Evolutionary conservation across 2,797 vertebrate species (phyloP), one percentile per base, ranked within the genome.

Genomic region (Adelosebastes latens): DNA sequence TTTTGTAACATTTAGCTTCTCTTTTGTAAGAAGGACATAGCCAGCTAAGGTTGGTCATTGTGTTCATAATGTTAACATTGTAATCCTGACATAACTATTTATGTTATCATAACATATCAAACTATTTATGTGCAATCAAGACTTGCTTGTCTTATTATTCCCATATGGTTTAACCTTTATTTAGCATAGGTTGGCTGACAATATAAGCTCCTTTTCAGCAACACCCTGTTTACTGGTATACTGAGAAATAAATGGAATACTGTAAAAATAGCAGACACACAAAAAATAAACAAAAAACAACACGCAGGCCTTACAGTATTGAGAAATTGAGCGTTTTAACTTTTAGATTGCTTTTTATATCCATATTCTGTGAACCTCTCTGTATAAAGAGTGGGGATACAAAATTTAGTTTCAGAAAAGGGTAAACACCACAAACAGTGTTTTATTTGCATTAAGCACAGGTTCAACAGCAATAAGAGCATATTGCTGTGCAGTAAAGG

Each of bases 391-490:
- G 46, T 20, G 46, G 46, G 46, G 18, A 20, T n/a, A 52, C 14
- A n/a, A n/a, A n/a, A 52, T 52, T 52, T 52, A 9, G 18, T 52
- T 52, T 52, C 6, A 49, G 46, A 49, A 49, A 7, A 49, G 18
- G 2, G 18, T 49, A 49, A 49, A 49, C 46, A 49, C 46, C 46
- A 49, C 46, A 49, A 49, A 20, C 7, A 18, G 16, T 52, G 8
- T 52, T 52, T n/a, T 9, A n/a, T 52, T 52, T 52, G 18, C 46
- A 52, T 52, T 20, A 52, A 52, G 0, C 49, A 52, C 49, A 52
- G 49, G 0, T 52, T 0, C 49, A n/a, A 52, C 20, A 52, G 20
- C 20, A 52, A 9, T n/a, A 0, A 11, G 49, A 52, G 20, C 49
- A 9, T 52, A 52, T n/a, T 52, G 49, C 8, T 9, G 20, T 52